Conservation (phyloP, 2,113 vertebrate genomes). For the Thymallus thymallus region DNA sequence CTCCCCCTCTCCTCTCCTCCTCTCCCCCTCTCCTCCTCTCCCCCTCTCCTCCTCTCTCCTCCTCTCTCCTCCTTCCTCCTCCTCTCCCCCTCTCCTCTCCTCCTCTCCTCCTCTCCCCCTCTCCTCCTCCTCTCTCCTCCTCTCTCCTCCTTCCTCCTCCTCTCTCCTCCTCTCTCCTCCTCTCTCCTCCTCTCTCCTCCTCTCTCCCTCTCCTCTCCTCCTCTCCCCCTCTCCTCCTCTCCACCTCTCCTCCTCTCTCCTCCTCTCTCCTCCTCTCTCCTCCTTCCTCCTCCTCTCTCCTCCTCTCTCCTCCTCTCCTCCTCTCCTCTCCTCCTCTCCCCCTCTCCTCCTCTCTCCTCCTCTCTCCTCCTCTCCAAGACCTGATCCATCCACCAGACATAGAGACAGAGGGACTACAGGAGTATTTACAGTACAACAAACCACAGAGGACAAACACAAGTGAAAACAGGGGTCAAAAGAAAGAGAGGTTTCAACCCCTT, state of each 20-base stretch:
- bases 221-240: too few species aligned
- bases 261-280: conserved; percentile 23
- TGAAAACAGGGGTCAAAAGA: neutral
- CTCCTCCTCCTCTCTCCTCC: conserved; percentile 9
- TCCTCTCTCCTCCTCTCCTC: conserved; percentile 23
- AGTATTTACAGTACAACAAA: conserved; percentile 21
- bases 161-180: conserved; percentile 8
- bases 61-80: conserved; percentile 19
- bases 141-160: conserved; percentile 21
- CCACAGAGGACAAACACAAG: neutral
- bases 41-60: conserved; percentile 5
- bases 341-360: conserved; percentile 1
- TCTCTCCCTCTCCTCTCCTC: conserved; percentile 25
- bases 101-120: conserved; percentile 19
- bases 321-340: neutral
- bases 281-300: neutral
- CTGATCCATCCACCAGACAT: conserved; percentile 54
- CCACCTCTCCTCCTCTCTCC: conserved; percentile 1
- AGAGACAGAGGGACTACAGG: conserved; percentile 11
- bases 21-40: too few species aligned
- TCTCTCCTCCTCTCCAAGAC: conserved; percentile 31
- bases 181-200: conserved; percentile 16
- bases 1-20: conserved; percentile 21
- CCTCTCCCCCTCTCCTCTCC: conserved; percentile 6
- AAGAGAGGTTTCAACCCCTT: conserved; percentile 6